Percentiles rank a stretch among this genome's conserved stretches.
Conservation (phyloP, 1,140 invertebrate species). For the Zaprionus taronus region DNA sequence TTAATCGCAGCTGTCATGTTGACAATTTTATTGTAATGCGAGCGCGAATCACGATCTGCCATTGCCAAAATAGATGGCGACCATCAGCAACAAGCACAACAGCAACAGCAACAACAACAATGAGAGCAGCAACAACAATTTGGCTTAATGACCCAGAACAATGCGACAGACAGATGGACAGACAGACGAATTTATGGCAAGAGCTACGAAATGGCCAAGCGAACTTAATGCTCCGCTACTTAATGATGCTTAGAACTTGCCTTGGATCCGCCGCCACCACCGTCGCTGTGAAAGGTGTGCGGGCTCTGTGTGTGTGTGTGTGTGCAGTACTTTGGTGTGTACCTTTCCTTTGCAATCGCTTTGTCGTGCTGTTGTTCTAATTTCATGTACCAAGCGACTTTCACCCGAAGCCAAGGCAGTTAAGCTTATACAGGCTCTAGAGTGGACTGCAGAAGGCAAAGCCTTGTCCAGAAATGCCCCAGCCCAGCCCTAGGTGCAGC, state of each 20-base stretch:
- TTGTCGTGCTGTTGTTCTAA: constrained; percentile 52
- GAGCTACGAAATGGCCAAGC: constrained; percentile 37
- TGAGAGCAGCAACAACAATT: constrained; percentile 32
- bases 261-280: constrained; percentile 1
- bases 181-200: constrained; percentile 35
- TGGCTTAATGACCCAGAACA: constrained; percentile 49
- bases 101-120: neutral
- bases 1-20: constrained; percentile 76
- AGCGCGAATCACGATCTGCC: constrained; percentile 54
- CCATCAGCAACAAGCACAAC: neutral
- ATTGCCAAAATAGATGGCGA: neutral
- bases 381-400: constrained; percentile 55
- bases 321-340: constrained; percentile 23
- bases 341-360: constrained; percentile 51
- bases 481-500: constrained; percentile 18
- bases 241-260: constrained; percentile 51
- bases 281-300: constrained; percentile 38
- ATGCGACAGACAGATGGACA: constrained; percentile 23
- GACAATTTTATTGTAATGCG: constrained; percentile 72
- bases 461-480: too few relatives aligned
- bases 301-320: neutral
- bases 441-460: constrained; percentile 12
- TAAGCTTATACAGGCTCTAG: neutral
- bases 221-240: constrained; percentile 31
- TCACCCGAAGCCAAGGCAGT: constrained; percentile 51